phyloP scores from a whole-genome alignment of 2,797 vertebrate genomes.

The Pseudocheirus occidentalis region DNA sequence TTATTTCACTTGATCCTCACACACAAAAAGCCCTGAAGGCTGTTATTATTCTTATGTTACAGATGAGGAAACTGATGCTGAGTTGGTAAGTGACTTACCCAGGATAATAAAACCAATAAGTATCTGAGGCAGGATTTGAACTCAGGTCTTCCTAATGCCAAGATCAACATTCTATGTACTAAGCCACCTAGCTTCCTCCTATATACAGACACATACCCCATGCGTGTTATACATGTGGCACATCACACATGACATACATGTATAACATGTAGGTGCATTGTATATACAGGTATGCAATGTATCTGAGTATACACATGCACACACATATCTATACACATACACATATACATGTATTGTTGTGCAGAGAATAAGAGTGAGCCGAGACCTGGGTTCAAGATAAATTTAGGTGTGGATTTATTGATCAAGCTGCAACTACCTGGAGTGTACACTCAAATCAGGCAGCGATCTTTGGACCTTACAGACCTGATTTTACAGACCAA shows the following conservation, averaged over 20 bases:
- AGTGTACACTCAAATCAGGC: too few relatives aligned
- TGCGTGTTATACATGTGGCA: background rate
- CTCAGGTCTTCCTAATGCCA: background rate
- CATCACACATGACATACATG: background rate
- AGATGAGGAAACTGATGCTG: background rate
- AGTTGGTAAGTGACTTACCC: background rate
- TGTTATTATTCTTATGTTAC: too few relatives aligned
- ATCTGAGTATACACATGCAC: background rate
- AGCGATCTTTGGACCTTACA: too few relatives aligned
- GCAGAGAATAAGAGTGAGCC: too few relatives aligned
- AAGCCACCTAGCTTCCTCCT: background rate
- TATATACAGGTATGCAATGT: background rate
- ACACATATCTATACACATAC: background rate
- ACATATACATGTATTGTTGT: background rate
- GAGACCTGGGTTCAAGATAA: too few relatives aligned
- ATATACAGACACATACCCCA: too few relatives aligned
- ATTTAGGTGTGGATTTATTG: too few relatives aligned
- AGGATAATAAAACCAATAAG: background rate
- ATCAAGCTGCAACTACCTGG: too few relatives aligned
- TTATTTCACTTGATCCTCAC: too few relatives aligned
- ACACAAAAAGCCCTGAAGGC: too few relatives aligned
- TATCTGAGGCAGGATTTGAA: background rate
- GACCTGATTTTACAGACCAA: too few relatives aligned
- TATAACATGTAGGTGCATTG: background rate
- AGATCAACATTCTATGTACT: background rate